A percentile compares a stretch with the other conserved stretches of the same genome.
phyloP scores from a whole-genome alignment of 1,140 invertebrate species.

The Drosophila nigrodunni region DNA sequence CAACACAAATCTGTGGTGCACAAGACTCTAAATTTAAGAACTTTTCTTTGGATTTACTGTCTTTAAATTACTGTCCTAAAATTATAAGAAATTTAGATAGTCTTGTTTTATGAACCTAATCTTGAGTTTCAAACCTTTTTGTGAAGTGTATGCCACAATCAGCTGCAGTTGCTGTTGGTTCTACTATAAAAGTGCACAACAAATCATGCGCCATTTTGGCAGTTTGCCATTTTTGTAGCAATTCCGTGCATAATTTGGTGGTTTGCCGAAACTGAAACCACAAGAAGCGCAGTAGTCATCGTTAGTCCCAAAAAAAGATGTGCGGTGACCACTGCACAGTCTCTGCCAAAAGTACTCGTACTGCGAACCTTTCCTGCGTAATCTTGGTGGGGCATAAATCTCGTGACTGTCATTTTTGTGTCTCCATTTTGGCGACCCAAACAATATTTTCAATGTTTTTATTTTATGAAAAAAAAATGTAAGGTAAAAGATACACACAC shows the following conservation, averaged over 20 bases:
- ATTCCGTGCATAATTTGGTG: conserved; percentile 72
- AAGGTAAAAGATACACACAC: conserved; percentile 58
- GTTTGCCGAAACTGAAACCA: conserved; percentile 33
- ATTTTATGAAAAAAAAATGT: conserved; percentile 75
- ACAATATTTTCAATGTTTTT: conserved; percentile 81
- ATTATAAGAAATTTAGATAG: too few species aligned
- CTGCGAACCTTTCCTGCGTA: conserved; percentile 57
- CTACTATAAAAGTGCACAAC: conserved; percentile 75
- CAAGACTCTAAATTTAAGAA: too few species aligned
- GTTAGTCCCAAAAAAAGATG: conserved; percentile 16
- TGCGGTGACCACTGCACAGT: conserved; percentile 1
- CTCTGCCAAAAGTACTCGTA: conserved; percentile 5
- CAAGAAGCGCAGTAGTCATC: conserved; percentile 16
- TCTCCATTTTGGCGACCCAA: conserved; percentile 84
- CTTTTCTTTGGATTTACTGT: too few species aligned
- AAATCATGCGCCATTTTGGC: conserved; percentile 80
- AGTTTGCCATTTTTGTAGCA: conserved; percentile 51
- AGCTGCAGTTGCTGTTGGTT: not conserved
- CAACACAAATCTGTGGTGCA: too few species aligned
- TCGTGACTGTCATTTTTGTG: conserved; percentile 83
- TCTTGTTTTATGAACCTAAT: too few species aligned
- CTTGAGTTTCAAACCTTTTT: not conserved
- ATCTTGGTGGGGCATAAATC: conserved; percentile 82
- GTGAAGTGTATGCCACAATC: conserved; percentile 9
- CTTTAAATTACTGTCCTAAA: too few species aligned